Evolutionary conservation across 2,797 vertebrate genomes (phyloP), one percentile per base, ranked within the genome.

Genomic region (Phoxinus dragarum): DNA sequence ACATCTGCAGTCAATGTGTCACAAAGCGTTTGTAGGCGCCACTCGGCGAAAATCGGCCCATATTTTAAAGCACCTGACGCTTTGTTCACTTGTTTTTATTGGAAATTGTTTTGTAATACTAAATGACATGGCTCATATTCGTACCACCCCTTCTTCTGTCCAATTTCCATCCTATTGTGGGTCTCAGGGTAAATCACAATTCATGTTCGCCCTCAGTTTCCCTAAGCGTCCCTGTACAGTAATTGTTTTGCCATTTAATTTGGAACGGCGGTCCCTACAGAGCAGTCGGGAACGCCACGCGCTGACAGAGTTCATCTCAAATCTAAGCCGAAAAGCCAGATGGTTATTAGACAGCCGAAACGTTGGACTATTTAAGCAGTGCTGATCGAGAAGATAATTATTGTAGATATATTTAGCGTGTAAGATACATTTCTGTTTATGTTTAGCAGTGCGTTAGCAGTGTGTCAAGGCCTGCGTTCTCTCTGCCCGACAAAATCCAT

Each of bases 191-290:
- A 92, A 94, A 95, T 94, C 93, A 92, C 93, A 94, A 94, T 96
- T 95, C 94, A 92, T 94, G 92, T 91, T 91, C 93, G 68, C 94
- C 92, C 92, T 93, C 91, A 91, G 91, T 93, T 86, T 94, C 88
- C 91, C 92, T 94, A 93, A 92, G 93, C 95, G 90, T 86, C 66
- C 84, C 91, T 94, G 91, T 94, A 89, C 94, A 93, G 93, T 96
- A 95, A 96, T 95, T 95, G 94, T 94, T 92, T 93, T 91, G 93
- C 93, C 92, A 93, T 94, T 94, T 95, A 91, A 94, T 95, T 94
- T 94, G 90, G 93, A 93, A 92, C 90, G 87, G 69, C 68, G 90
- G 92, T 95, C 94, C 94, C 95, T 90, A 90, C 94, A 94, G 94
- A 94, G 92, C 93, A 92, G 93, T 94, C 94, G 94, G 93, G 92